These are phyloP conservation scores for Bos taurus DNA, from an alignment of 2,113 vertebrate species.

Conservation along the genomic window ARS-UCD2.0 NC_037345.1:14646001-14646500, in stretches of 20 bases:
- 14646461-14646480: neutral
- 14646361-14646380: neutral
- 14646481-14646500: neutral
- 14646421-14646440: neutral
- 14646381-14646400: neutral
- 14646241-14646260: neutral
- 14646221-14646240: neutral
- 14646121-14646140: neutral
- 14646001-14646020: neutral
- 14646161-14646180: neutral
- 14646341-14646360: neutral
- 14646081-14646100: neutral
- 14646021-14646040: neutral
- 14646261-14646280: neutral
- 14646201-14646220: neutral
- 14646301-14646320: neutral
- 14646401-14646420: neutral
- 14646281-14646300: neutral
- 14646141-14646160: neutral
- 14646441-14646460: neutral
- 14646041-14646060: neutral
- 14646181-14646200: neutral
- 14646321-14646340: neutral
- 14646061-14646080: neutral
- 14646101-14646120: neutral